A percentile compares a stretch with the other conserved stretches of the same genome.
Conservation (phyloP, 53 echinoderm and acorn worm species). For the Luidia sarsii region DNA sequence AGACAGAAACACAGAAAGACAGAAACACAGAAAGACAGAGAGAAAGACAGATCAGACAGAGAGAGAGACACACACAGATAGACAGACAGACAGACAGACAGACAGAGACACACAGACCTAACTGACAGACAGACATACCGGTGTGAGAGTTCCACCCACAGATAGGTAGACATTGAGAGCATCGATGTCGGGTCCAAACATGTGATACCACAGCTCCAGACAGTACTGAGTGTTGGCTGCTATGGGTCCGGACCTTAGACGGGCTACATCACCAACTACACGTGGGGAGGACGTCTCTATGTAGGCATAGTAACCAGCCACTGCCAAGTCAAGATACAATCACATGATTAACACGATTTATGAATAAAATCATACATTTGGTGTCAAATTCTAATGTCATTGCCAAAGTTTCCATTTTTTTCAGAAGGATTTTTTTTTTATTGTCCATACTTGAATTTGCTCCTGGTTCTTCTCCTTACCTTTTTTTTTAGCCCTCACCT, state of each 20-base stretch:
- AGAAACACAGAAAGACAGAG: too few species aligned
- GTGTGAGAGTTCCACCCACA: not conserved
- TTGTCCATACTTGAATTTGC: too few species aligned
- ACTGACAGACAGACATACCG: too few species aligned
- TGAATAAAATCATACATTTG: not conserved
- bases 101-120: too few species aligned
- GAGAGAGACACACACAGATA: too few species aligned
- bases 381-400: not conserved
- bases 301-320: conserved; percentile 66
- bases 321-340: conserved; percentile 9
- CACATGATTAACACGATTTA: not conserved
- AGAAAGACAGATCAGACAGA: too few species aligned
- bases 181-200: conserved; percentile 82
- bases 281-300: conserved; percentile 67
- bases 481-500: too few species aligned
- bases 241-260: conserved; percentile 75
- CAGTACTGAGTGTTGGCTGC: conserved; percentile 55
- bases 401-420: too few species aligned
- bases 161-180: conserved; percentile 60
- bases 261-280: conserved; percentile 55
- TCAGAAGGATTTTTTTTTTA: too few species aligned
- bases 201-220: conserved; percentile 82
- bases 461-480: too few species aligned
- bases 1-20: too few species aligned
- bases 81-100: too few species aligned